Percentiles rank a stretch among this genome's conserved stretches.
These are phyloP conservation scores for Simalia tracyae DNA, from an alignment of 2,797 vertebrate genomes.

Conservation along the genomic window DNA sequence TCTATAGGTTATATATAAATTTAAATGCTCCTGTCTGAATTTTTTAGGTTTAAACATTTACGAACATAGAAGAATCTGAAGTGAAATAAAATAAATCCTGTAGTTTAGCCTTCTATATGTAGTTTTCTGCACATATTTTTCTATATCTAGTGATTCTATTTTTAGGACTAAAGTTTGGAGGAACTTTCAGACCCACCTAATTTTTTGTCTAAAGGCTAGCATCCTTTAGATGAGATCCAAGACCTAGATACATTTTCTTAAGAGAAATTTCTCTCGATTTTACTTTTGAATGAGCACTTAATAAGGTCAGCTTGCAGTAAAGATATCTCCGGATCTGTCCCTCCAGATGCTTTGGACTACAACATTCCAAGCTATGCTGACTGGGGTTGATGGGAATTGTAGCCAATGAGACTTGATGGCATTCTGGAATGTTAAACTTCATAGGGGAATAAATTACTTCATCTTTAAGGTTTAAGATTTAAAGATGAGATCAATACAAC, in stretches of 20 bases:
- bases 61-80: not conserved
- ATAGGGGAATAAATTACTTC: not conserved
- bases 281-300: not conserved
- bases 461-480: not conserved
- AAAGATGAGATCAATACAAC: not conserved
- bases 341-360: not conserved
- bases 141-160: not conserved
- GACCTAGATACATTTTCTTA: not conserved
- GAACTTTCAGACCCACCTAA: not conserved
- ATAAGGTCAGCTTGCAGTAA: not conserved
- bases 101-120: not conserved
- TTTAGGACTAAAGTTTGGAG: not conserved
- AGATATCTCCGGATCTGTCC: not conserved
- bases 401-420: not conserved
- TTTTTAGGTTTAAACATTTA: not conserved
- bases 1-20: too few relatives aligned
- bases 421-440: not conserved
- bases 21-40: not conserved
- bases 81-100: not conserved
- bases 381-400: not conserved
- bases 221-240: not conserved
- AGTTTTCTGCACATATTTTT: not conserved
- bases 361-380: not conserved
- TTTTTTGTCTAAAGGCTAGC: not conserved
- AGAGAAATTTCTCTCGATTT: not conserved